These are phyloP conservation scores for Dendropsophus ebraccatus DNA, from an alignment of 2,113 vertebrate species.

Conservation along the genomic window DNA sequence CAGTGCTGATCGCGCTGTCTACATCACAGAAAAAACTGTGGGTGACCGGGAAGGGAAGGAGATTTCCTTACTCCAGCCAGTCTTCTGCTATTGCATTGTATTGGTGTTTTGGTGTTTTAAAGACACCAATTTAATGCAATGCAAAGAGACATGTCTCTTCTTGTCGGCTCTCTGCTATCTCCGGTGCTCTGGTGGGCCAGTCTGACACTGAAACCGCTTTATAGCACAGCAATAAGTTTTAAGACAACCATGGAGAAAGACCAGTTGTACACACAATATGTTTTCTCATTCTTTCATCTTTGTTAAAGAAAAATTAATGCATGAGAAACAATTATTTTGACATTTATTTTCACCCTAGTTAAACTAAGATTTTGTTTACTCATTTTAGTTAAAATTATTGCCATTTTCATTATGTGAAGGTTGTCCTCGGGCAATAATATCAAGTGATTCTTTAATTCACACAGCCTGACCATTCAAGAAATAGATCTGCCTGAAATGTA, in stretches of 20 bases:
- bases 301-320: neutral
- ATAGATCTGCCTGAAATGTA: neutral
- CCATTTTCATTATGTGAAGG: neutral
- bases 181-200: too few species aligned
- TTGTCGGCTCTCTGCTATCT: too few species aligned
- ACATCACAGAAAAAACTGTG: too few species aligned
- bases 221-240: neutral
- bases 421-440: neutral
- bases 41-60: too few species aligned
- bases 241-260: neutral
- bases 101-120: too few species aligned
- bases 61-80: too few species aligned
- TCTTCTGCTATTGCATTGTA: too few species aligned
- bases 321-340: neutral
- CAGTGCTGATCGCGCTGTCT: too few species aligned
- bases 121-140: too few species aligned
- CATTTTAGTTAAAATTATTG: neutral
- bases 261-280: neutral
- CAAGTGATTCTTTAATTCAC: neutral
- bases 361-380: neutral
- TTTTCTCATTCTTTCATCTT: neutral
- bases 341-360: neutral
- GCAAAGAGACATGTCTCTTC: too few species aligned
- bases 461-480: neutral
- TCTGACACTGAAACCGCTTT: too few species aligned